phyloP scores from a whole-genome alignment of 1,140 invertebrate genomes.

The Hylaeus volcanicus region DNA sequence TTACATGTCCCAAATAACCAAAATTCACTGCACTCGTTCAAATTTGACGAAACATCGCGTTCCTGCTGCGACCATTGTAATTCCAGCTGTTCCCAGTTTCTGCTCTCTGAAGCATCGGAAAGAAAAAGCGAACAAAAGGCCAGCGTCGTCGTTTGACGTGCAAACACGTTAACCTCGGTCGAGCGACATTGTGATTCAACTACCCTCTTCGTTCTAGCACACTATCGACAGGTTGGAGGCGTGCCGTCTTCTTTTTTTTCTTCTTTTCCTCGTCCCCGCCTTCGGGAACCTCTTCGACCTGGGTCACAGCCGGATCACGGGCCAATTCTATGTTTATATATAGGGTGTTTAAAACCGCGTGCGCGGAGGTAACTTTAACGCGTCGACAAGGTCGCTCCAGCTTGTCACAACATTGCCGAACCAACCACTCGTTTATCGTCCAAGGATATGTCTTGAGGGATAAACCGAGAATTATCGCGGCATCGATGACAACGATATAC shows the following conservation, averaged over 20 bases:
- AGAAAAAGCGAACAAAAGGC: background rate
- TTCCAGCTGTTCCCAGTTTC: background rate
- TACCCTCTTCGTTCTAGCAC: background rate
- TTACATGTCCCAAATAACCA: no score
- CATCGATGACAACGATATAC: background rate
- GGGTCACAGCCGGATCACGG: slow-evolving; percentile 44
- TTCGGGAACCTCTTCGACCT: slow-evolving; percentile 28
- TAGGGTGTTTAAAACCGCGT: slow-evolving; percentile 45
- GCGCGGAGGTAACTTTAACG: slow-evolving; percentile 49
- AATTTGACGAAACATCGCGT: background rate
- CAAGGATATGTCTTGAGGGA: slow-evolving; percentile 19
- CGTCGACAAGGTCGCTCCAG: slow-evolving; percentile 46
- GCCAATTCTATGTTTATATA: slow-evolving; percentile 45
- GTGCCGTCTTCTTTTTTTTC: background rate
- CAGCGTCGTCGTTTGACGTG: no score
- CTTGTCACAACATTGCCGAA: slow-evolving; percentile 47
- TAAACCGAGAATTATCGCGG: slow-evolving; percentile 22
- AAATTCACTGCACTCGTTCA: no score
- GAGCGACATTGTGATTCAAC: slow-evolving; percentile 8
- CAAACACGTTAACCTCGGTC: background rate
- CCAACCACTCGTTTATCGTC: slow-evolving; percentile 32
- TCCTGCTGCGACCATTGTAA: background rate
- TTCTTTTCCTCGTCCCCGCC: no score
- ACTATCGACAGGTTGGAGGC: slow-evolving; percentile 22
- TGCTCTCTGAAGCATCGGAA: background rate